Evolutionary conservation across 2,888 invertebrate genomes (phyloP).

Genomic region (Chironomus tentans): DNA sequence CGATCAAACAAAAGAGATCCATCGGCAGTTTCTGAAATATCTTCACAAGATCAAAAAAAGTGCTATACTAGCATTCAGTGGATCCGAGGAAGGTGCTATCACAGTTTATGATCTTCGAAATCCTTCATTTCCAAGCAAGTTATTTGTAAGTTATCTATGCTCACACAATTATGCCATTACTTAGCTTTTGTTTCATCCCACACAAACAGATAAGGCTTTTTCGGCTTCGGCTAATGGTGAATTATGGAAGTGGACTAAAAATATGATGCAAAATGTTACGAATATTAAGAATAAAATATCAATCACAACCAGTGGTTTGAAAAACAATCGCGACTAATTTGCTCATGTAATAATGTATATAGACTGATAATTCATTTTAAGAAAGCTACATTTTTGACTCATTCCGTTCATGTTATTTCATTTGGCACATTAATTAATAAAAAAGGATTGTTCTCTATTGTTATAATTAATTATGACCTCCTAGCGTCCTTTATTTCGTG

Average conservation of each 20-base stretch:
- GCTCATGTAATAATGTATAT: constrained; percentile 83
- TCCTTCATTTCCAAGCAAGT: constrained; percentile 74
- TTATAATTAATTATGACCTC: too few relatives aligned
- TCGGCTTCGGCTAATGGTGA: constrained; percentile 73
- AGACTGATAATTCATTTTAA: constrained; percentile 51
- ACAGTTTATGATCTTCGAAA: constrained; percentile 86
- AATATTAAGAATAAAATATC: constrained; percentile 49
- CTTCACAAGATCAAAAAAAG: constrained; percentile 54
- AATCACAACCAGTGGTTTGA: constrained; percentile 58
- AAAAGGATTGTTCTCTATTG: too few relatives aligned
- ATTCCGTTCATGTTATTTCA: neutral
- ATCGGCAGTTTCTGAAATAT: constrained; percentile 60
- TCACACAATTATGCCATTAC: constrained; percentile 67
- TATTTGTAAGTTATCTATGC: constrained; percentile 66
- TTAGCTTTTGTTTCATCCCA: constrained; percentile 82
- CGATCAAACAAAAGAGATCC: constrained; percentile 55
- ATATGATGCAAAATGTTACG: constrained; percentile 36
- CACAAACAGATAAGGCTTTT: constrained; percentile 73
- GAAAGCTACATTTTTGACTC: neutral
- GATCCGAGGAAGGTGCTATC: constrained; percentile 76
- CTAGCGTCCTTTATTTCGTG: too few relatives aligned
- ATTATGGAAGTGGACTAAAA: constrained; percentile 83
- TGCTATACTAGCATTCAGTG: constrained; percentile 60
- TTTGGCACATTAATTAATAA: too few relatives aligned
- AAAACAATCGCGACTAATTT: constrained; percentile 62